These are phyloP conservation scores for Ctenomys sociabilis DNA, from an alignment of 2,113 vertebrate genomes.

Conservation along the genomic window DNA sequence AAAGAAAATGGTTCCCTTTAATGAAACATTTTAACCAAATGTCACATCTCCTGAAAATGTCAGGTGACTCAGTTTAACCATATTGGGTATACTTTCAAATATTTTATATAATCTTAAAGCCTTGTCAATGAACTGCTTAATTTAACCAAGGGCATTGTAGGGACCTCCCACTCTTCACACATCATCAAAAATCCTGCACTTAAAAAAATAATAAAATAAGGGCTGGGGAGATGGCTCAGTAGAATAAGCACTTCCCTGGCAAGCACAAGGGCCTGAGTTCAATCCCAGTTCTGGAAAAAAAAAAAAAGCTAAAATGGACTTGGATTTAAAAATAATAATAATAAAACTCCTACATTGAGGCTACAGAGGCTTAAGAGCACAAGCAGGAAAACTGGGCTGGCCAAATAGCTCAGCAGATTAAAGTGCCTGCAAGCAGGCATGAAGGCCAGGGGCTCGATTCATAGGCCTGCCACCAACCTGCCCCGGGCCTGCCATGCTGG, in stretches of 20 bases:
- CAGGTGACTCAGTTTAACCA: conserved; percentile 98
- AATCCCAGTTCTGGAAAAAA: too few species aligned
- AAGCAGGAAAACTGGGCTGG: conserved; percentile 95
- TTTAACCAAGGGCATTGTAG: conserved; percentile 96
- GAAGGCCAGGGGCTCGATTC: too few species aligned
- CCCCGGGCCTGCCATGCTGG: too few species aligned
- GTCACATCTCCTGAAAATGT: conserved; percentile 98
- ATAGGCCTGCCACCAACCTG: too few species aligned
- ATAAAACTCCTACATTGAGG: conserved; percentile 82
- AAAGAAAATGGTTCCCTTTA: conserved; percentile 86
- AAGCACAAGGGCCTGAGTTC: too few species aligned
- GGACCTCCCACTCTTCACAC: conserved; percentile 97
- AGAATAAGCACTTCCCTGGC: too few species aligned
- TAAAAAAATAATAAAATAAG: too few species aligned
- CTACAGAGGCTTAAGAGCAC: conserved; percentile 99
- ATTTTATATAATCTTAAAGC: conserved; percentile 96
- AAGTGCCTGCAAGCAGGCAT: too few species aligned
- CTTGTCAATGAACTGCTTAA: conserved; percentile 99
- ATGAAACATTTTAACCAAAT: conserved; percentile 96
- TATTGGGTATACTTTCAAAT: conserved; percentile 98
- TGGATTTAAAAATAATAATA: too few species aligned
- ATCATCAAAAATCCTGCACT: conserved; percentile 96
- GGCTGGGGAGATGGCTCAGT: too few species aligned
- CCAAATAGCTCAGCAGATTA: too few species aligned
- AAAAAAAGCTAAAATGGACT: too few species aligned